Percentiles rank a stretch among this genome's conserved stretches.
phyloP scores from a whole-genome alignment of 1,140 invertebrate genomes.

The Drosophila takahashii region DNA sequence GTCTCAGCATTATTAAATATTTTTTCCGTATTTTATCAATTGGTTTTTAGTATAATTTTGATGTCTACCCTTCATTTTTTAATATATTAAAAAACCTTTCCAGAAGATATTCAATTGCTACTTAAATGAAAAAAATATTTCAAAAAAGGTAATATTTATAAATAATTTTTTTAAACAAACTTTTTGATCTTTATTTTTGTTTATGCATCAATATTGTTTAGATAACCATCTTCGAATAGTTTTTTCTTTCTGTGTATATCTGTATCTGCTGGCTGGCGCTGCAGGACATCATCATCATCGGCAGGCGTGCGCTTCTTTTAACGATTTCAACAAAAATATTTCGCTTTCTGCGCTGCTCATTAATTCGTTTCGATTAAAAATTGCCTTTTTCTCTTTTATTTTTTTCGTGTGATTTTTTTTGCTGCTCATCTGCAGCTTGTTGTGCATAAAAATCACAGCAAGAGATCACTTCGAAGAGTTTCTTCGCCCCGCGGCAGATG shows the following conservation, averaged over 20 bases:
- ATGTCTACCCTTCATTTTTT: too few relatives aligned
- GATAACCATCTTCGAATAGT: too few relatives aligned
- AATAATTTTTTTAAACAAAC: too few relatives aligned
- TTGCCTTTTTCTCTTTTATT: conserved; percentile 45
- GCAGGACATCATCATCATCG: conserved; percentile 78
- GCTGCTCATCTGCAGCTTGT: conserved; percentile 71
- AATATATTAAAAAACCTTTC: too few relatives aligned
- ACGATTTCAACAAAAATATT: conserved; percentile 80
- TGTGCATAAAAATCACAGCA: conserved; percentile 83
- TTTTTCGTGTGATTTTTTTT: conserved; percentile 44
- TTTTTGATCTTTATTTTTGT: too few relatives aligned
- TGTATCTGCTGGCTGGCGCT: conserved; percentile 50
- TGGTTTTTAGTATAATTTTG: conserved; percentile 7
- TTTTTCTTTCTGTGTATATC: too few relatives aligned
- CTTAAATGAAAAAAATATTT: too few relatives aligned
- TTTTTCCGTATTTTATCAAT: neutral
- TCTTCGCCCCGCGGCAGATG: conserved; percentile 14
- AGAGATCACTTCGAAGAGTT: conserved; percentile 38
- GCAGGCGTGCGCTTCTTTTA: conserved; percentile 76
- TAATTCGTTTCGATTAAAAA: conserved; percentile 82
- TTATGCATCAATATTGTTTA: too few relatives aligned
- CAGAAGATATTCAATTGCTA: too few relatives aligned
- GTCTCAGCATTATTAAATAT: neutral
- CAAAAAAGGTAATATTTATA: too few relatives aligned
- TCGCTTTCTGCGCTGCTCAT: conserved; percentile 71